phyloP scores from a whole-genome alignment of 2,888 invertebrate genomes.

The Phengaris arion region DNA sequence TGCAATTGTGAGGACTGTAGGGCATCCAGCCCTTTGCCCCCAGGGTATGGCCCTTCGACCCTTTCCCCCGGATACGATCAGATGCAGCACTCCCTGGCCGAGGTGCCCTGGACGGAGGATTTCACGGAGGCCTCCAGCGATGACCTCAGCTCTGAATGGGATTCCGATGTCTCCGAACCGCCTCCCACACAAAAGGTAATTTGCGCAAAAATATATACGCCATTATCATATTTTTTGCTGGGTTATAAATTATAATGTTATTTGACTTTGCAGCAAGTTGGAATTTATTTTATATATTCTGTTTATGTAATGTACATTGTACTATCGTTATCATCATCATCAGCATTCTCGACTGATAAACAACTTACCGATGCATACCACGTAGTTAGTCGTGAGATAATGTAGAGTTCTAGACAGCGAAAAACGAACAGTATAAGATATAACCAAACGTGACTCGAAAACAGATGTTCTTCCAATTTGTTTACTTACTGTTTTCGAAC shows the following conservation, averaged over 20 bases:
- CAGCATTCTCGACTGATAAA: neutral
- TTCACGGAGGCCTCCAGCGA: conserved; percentile 95
- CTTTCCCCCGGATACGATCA: conserved; percentile 86
- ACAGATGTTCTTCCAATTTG: conserved; percentile 12
- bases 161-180: conserved; percentile 86
- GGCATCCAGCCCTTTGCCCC: conserved; percentile 75
- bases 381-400: neutral
- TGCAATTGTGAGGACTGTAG: conserved; percentile 74
- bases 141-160: conserved; percentile 95
- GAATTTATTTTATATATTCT: too few species aligned
- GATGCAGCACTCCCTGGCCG: conserved; percentile 86
- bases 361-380: neutral
- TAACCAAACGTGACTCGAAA: conserved; percentile 11
- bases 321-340: neutral
- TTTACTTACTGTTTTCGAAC: conserved; percentile 12
- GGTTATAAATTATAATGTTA: conserved; percentile 9
- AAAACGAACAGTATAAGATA: neutral
- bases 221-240: neutral
- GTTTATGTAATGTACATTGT: neutral
- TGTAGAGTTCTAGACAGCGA: neutral
- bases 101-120: conserved; percentile 87
- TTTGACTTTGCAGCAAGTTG: neutral
- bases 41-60: conserved; percentile 69
- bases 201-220: conserved; percentile 29
- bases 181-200: conserved; percentile 66